Conservation (phyloP, 2,797 vertebrate species). For the Catamblyrhynchus diadema region DNA sequence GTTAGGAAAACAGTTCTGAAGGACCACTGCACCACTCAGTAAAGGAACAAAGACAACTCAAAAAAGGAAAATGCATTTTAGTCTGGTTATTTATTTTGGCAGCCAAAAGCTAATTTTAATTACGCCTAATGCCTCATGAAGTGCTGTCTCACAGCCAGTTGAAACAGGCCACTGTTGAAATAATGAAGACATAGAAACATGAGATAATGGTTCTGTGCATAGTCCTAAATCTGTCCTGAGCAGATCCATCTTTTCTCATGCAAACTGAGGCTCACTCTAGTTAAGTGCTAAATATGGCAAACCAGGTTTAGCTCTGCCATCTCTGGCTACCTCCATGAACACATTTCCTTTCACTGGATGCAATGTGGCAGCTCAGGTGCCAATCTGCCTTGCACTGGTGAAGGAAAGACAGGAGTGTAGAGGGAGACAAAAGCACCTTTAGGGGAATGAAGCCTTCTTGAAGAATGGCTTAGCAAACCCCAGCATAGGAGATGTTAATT, state of each 20-base stretch:
- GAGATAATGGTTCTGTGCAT: constrained; percentile 4
- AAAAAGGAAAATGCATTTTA: not conserved
- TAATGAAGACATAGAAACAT: not conserved
- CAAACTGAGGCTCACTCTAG: not conserved
- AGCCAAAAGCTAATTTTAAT: constrained; percentile 22
- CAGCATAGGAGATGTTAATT: not conserved
- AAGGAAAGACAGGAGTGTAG: not conserved
- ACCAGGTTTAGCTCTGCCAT: not conserved
- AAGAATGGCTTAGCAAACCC: not conserved
- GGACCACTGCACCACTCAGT: not conserved
- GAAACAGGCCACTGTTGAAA: not conserved
- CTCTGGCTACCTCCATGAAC: not conserved
- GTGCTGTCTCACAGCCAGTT: constrained; percentile 7
- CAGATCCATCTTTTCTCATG: not conserved
- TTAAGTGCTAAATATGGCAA: not conserved
- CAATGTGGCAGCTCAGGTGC: not conserved
- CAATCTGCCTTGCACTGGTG: not conserved
- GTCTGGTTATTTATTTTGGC: constrained; percentile 32
- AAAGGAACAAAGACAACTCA: not conserved
- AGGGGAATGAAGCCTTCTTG: not conserved
- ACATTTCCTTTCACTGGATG: not conserved
- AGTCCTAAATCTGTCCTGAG: not conserved
- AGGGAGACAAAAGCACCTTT: not conserved
- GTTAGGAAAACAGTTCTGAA: not conserved
- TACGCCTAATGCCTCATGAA: not conserved